phyloP scores from a whole-genome alignment of 1,140 invertebrate species.

The Myzus persicae region DNA sequence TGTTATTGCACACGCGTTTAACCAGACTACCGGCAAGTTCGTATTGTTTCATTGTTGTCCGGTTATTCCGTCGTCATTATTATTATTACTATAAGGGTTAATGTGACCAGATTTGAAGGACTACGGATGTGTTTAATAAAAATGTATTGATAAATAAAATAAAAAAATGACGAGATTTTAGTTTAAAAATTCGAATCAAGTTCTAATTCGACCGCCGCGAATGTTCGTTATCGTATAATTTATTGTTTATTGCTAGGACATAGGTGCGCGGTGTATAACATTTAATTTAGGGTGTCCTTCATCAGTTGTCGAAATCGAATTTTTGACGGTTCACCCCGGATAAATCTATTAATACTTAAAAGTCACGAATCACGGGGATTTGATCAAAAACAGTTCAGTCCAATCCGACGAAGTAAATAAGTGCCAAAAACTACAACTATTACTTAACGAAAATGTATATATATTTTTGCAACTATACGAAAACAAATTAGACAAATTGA shows the following conservation, averaged over 20 bases:
- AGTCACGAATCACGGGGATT: neutral
- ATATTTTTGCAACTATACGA: neutral
- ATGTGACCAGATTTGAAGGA: conserved; percentile 1
- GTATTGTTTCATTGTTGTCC: neutral
- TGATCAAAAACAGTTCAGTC: neutral
- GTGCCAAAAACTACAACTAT: neutral
- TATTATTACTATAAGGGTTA: neutral
- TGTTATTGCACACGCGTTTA: conserved; percentile 4
- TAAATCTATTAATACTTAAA: neutral
- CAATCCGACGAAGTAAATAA: neutral
- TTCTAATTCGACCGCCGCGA: neutral
- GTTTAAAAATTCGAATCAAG: neutral
- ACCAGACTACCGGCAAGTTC: neutral
- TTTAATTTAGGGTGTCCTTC: neutral
- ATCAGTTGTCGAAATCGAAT: neutral
- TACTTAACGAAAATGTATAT: neutral
- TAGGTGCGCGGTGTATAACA: neutral
- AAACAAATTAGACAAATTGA: neutral
- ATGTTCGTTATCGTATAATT: neutral
- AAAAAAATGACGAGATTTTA: neutral
- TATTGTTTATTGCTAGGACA: neutral
- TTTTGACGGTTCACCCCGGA: neutral
- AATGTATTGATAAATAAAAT: neutral
- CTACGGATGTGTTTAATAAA: neutral
- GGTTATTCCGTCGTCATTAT: neutral